Percentiles rank a stretch among this genome's conserved stretches.
Conservation (phyloP, 2,888 invertebrate genomes). For the Gymnoscelis rufifasciata region DNA sequence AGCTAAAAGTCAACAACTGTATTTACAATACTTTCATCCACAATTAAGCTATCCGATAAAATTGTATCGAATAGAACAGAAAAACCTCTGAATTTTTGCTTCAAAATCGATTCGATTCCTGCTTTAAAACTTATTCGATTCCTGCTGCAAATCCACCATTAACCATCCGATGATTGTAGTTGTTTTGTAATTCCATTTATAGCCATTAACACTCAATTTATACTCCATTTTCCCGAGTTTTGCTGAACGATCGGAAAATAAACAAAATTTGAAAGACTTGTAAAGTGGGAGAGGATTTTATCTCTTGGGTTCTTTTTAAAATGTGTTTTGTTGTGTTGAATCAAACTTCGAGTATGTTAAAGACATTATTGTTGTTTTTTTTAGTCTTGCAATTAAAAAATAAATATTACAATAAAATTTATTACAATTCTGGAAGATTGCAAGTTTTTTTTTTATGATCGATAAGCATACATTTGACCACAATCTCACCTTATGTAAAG, state of each 20-base stretch:
- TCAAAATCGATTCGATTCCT: not conserved
- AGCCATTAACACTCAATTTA: conserved; percentile 16
- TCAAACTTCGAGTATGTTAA: too few species aligned
- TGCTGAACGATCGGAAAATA: conserved; percentile 7
- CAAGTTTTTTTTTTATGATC: too few species aligned
- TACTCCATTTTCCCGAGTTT: conserved; percentile 11
- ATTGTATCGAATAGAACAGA: not conserved
- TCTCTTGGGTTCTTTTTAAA: not conserved
- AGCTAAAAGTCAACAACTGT: too few species aligned
- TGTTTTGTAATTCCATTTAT: conserved; percentile 1
- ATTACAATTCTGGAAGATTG: too few species aligned
- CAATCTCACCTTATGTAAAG: too few species aligned
- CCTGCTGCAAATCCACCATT: not conserved
- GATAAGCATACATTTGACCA: too few species aligned
- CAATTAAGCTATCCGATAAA: too few species aligned
- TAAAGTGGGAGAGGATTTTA: not conserved
- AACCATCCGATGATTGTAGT: conserved; percentile 1
- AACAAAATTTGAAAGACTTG: conserved; percentile 16
- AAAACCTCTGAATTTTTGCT: not conserved
- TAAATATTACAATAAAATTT: too few species aligned
- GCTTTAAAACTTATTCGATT: not conserved
- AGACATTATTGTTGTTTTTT: too few species aligned
- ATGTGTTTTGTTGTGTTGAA: too few species aligned
- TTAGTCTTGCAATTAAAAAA: too few species aligned
- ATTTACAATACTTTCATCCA: too few species aligned